Base-by-base conservation (phyloP, 2,113 vertebrate species). In the Ochotona curzoniae region DNA sequence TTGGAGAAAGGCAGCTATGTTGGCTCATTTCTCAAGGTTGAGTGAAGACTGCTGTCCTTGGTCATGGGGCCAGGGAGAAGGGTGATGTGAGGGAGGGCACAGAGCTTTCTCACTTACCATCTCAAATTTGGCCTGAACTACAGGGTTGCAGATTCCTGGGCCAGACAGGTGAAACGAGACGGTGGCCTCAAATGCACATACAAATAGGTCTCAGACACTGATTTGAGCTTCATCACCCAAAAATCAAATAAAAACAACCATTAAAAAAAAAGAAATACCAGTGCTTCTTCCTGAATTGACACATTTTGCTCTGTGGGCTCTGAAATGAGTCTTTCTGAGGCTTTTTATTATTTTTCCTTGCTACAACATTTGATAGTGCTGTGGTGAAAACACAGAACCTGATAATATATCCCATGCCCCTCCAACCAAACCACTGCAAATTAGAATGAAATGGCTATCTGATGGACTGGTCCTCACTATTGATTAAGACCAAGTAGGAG, bases 321-420 rank as follows among this genome's bases (percentile, higher is more conserved):
- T 87, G 32, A 93, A 87, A 91, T 54, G 23, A 81, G 26, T 44
- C 17, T 80, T 88, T 92, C 49, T 74, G n/a, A 75, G 66, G 35
- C 14, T 64, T 86, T 93, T 67, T 47, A 28, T 67, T 47, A 28
- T 4, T 85, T 93, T 84, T 74, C 38, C 51, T 64, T 87, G 10
- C 54, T 47, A 85, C 32, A 78, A 44, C 23, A 61, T 38, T 87
- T 30, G 67, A 89, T 28, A 67, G 82, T 57, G 74, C 32, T 20
- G 86, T 38, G 44, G 79, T 89, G 25, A 90, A 89, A 93, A 83
- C 21, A 66, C 2, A 87, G 60, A 67, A 60, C 30, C 69, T 70
- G 79, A 67, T 81, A 70, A 61, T 49, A 75, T 49, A 90, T 76
- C 89, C 49, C 61, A 86, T 44, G 38, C 38, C 38, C 38, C 38